These are phyloP conservation scores for Gambusia yucatana DNA, from an alignment of 2,797 vertebrate genomes.

Conservation along the genomic window DNA sequence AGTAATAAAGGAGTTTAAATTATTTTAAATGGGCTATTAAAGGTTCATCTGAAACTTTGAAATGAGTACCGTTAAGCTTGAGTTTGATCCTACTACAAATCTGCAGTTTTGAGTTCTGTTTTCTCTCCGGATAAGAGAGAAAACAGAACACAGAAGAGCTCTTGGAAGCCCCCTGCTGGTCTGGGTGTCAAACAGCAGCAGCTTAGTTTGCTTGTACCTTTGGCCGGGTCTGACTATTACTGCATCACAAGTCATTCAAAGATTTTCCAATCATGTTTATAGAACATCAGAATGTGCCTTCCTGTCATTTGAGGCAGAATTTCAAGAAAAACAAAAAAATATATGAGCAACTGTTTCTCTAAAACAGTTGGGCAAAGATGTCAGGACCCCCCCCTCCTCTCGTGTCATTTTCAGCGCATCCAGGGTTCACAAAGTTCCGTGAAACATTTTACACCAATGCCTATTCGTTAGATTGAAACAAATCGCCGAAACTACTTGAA, in stretches of 20 bases:
- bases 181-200: neutral
- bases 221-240: neutral
- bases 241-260: neutral
- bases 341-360: neutral
- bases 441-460: neutral
- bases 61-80: neutral
- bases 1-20: neutral
- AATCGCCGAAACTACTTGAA: neutral
- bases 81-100: neutral
- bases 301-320: neutral
- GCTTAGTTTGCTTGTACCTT: neutral
- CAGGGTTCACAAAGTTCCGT: constrained; percentile 22
- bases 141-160: neutral
- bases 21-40: neutral
- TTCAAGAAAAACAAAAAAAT: constrained; percentile 3
- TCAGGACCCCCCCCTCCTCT: neutral
- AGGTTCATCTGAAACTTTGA: neutral
- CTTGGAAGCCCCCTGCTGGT: neutral
- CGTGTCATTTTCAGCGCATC: constrained; percentile 11
- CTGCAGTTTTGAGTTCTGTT: neutral
- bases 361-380: neutral
- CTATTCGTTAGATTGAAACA: neutral
- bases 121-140: no score
- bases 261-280: neutral
- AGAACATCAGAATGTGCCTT: neutral